phyloP scores from a whole-genome alignment of 2,888 invertebrate genomes.

The Trachelus iudaicus region DNA sequence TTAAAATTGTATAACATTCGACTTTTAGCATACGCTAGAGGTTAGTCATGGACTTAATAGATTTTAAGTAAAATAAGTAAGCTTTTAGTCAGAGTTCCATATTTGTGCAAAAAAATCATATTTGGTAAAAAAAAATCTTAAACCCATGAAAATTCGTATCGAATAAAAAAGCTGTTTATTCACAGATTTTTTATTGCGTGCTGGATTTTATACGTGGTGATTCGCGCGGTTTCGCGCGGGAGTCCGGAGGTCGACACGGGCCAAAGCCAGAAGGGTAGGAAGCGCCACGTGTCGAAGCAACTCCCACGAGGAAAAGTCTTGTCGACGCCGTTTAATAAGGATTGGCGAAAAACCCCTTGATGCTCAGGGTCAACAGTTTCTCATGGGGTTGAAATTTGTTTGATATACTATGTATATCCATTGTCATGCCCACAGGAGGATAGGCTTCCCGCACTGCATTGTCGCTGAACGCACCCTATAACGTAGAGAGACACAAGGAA shows the following conservation, averaged over 20 bases:
- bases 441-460: slow-evolving; percentile 42
- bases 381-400: slow-evolving; percentile 48
- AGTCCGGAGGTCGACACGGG: neutral
- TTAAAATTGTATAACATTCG: too few relatives aligned
- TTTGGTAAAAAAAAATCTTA: too few relatives aligned
- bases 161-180: too few relatives aligned
- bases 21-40: too few relatives aligned
- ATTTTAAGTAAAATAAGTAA: too few relatives aligned
- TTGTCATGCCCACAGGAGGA: slow-evolving; percentile 51
- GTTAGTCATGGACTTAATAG: too few relatives aligned
- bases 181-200: slow-evolving; percentile 25
- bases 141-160: too few relatives aligned
- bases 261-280: neutral
- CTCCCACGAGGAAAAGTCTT: slow-evolving; percentile 35
- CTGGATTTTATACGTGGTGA: slow-evolving; percentile 31
- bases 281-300: slow-evolving; percentile 1
- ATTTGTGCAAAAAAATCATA: too few relatives aligned
- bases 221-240: neutral
- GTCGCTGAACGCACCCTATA: slow-evolving; percentile 30
- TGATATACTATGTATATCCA: slow-evolving; percentile 53
- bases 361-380: slow-evolving; percentile 44
- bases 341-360: slow-evolving; percentile 28
- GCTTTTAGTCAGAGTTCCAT: too few relatives aligned
- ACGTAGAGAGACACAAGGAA: slow-evolving; percentile 17
- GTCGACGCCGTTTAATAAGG: slow-evolving; percentile 40